Conservation (phyloP, 2,113 vertebrate species). For the Anolis carolinensis region DNA sequence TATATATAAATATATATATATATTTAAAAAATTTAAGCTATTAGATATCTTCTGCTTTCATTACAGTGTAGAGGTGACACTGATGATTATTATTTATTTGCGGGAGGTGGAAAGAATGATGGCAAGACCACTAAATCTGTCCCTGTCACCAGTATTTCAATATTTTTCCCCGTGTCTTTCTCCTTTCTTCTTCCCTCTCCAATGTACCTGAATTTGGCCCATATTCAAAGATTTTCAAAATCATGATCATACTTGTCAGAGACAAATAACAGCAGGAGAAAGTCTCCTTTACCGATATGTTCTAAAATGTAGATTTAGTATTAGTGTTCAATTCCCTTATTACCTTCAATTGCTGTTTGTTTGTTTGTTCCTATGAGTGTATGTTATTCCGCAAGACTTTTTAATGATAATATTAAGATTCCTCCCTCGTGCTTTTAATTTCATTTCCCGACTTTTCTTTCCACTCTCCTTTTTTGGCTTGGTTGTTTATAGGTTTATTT, state of each 20-base stretch:
- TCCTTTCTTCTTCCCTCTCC: conserved; percentile 78
- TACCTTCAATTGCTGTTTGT: conserved; percentile 90
- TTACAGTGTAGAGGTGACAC: conserved; percentile 80
- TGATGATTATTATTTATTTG: conserved; percentile 75
- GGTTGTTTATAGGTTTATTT: conserved; percentile 40
- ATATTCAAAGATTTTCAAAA: conserved; percentile 72
- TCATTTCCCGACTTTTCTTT: not conserved
- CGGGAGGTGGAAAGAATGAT: conserved; percentile 64
- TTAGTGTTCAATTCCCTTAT: conserved; percentile 83
- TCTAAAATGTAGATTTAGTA: conserved; percentile 92
- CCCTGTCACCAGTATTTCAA: conserved; percentile 66
- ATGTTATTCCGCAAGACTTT: conserved; percentile 78
- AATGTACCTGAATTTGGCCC: conserved; percentile 78
- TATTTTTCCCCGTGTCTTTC: conserved; percentile 19
- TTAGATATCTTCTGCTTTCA: conserved; percentile 87
- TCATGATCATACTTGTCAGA: conserved; percentile 67
- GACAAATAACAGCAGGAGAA: conserved; percentile 62
- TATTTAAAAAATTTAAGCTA: conserved; percentile 74
- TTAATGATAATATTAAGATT: conserved; percentile 66
- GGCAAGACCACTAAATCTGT: conserved; percentile 64
- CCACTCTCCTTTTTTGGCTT: not conserved
- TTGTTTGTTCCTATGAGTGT: conserved; percentile 84
- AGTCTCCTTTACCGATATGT: conserved; percentile 84
- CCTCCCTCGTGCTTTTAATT: conserved; percentile 18
- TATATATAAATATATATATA: conserved; percentile 78